phyloP scores from a whole-genome alignment of 2,888 invertebrate species.

The Mesochorus sp. region DNA sequence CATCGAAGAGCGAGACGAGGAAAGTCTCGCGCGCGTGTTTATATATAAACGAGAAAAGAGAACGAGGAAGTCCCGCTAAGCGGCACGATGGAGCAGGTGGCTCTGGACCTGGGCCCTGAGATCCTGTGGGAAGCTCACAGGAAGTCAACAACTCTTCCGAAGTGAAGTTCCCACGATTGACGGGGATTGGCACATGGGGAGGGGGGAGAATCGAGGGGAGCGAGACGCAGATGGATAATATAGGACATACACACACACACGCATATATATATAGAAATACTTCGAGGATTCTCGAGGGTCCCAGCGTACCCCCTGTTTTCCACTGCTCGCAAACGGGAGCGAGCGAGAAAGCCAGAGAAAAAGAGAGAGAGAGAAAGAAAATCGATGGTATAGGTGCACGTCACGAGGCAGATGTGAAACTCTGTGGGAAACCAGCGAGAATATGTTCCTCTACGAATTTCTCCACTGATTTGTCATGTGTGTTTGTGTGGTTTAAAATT shows the following conservation, averaged over 20 bases:
- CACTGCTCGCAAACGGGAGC: constrained; percentile 67
- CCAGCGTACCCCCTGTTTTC: constrained; percentile 27
- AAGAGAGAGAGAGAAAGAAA: constrained; percentile 59
- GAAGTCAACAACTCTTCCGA: constrained; percentile 82
- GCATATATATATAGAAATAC: constrained; percentile 42
- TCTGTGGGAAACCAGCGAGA: constrained; percentile 80
- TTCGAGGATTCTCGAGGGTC: constrained; percentile 47
- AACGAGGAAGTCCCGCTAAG: constrained; percentile 66
- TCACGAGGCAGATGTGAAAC: constrained; percentile 79
- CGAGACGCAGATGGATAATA: constrained; percentile 44
- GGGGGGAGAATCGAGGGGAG: constrained; percentile 33
- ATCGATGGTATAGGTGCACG: constrained; percentile 64
- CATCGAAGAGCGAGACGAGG: background rate
- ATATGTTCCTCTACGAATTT: constrained; percentile 58
- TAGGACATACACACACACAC: too few relatives aligned
- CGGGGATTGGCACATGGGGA: constrained; percentile 55
- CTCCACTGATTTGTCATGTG: constrained; percentile 52
- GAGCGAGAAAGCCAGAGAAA: constrained; percentile 54
- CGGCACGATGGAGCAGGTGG: constrained; percentile 78
- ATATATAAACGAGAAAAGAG: constrained; percentile 39
- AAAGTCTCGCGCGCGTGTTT: background rate
- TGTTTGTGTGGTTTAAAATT: constrained; percentile 24
- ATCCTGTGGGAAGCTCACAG: constrained; percentile 81
- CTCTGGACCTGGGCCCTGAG: constrained; percentile 68
- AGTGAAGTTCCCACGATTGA: constrained; percentile 81